Percentiles rank a stretch among this genome's conserved stretches.
Evolutionary conservation across 1,140 invertebrate genomes (phyloP).

Genomic region (Pemphigus obesinymphae): DNA sequence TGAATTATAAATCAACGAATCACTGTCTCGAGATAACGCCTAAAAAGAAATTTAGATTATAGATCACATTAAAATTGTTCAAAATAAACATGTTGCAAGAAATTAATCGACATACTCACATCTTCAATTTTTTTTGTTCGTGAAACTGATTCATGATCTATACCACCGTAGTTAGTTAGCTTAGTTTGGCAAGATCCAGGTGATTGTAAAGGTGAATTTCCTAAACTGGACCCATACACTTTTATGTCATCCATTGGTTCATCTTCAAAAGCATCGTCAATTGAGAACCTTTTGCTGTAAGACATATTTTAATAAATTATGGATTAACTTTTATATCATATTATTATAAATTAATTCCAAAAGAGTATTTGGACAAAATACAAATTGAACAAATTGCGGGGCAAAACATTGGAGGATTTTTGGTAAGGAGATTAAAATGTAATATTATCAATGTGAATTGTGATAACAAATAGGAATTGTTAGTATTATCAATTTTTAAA

Average conservation of each 20-base stretch:
- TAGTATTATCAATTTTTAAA: no score
- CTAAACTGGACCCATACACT: conserved; percentile 67
- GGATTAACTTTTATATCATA: background rate
- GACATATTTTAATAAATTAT: conserved; percentile 47
- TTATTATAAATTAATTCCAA: background rate
- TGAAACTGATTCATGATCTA: conserved; percentile 44
- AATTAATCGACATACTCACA: conserved; percentile 45
- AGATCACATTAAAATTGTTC: background rate
- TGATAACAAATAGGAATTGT: no score
- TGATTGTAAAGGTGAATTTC: conserved; percentile 53
- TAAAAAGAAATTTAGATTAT: conserved; percentile 53
- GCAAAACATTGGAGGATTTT: background rate
- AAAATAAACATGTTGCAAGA: background rate
- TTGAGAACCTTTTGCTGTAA: conserved; percentile 64
- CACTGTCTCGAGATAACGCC: conserved; percentile 71
- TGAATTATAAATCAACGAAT: conserved; percentile 70
- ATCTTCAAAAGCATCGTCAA: conserved; percentile 77
- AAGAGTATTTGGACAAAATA: no score
- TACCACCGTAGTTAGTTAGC: conserved; percentile 41
- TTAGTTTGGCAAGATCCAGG: conserved; percentile 47
- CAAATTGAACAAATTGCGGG: no score
- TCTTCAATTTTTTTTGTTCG: conserved; percentile 46
- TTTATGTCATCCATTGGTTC: conserved; percentile 64
- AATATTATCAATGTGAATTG: no score
- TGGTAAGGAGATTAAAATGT: no score